A percentile compares a stretch with the other conserved stretches of the same genome.
Evolutionary conservation across 2,113 vertebrate species (phyloP).

Genomic region (Thymallus thymallus): DNA sequence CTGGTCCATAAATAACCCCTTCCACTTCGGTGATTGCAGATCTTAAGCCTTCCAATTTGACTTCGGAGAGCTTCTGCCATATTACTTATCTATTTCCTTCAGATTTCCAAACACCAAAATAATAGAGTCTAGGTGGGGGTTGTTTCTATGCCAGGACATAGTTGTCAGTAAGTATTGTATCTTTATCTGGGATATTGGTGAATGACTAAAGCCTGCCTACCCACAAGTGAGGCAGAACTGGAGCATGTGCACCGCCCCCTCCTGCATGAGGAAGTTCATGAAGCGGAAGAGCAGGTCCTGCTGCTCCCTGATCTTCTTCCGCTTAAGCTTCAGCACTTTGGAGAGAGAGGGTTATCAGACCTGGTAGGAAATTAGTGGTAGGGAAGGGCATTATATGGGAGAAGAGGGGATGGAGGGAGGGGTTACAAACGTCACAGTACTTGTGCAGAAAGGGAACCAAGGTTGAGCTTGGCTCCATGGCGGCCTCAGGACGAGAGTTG

Average conservation of each 20-base stretch:
- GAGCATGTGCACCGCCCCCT: slow-evolving; percentile 92
- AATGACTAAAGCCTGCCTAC: slow-evolving; percentile 66
- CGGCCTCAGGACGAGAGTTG: slow-evolving; percentile 87
- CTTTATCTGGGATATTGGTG: too few relatives aligned
- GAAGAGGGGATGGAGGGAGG: slow-evolving; percentile 60
- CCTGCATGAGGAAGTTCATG: slow-evolving; percentile 97
- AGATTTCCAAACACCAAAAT: too few relatives aligned
- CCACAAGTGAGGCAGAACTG: slow-evolving; percentile 94
- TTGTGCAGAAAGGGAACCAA: slow-evolving; percentile 93
- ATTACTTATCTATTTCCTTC: too few relatives aligned
- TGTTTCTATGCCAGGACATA: too few relatives aligned
- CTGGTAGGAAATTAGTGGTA: not conserved
- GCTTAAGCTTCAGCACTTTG: slow-evolving; percentile 90
- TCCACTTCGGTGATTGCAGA: too few relatives aligned
- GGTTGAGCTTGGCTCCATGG: slow-evolving; percentile 83
- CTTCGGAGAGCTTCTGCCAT: too few relatives aligned
- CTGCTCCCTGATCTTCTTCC: slow-evolving; percentile 92
- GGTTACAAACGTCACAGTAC: slow-evolving; percentile 86
- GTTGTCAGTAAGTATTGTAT: too few relatives aligned
- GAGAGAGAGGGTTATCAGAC: not conserved
- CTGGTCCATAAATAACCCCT: too few relatives aligned
- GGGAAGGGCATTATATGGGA: not conserved
- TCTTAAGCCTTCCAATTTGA: too few relatives aligned
- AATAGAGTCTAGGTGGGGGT: too few relatives aligned
- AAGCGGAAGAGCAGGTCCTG: slow-evolving; percentile 98